Conservation (phyloP, 1,140 invertebrate species). For the Penaeus japonicus region DNA sequence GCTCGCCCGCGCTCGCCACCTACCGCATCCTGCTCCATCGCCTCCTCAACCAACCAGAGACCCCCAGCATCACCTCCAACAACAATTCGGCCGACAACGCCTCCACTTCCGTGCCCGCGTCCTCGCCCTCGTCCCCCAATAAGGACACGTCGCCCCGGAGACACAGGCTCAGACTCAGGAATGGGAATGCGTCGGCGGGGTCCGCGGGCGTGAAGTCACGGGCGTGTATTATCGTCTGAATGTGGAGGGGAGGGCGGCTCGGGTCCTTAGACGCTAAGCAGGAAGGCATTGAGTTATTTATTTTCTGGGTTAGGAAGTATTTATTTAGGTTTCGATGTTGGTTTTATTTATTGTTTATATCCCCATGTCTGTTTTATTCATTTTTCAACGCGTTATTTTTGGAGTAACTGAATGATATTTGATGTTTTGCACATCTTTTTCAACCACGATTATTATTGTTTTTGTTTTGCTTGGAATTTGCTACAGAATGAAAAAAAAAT, state of each 20-base stretch:
- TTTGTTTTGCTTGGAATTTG: no score
- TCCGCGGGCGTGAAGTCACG: not conserved
- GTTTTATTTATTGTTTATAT: no score
- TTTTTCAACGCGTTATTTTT: no score
- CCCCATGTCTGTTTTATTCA: no score
- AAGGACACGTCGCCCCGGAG: not conserved
- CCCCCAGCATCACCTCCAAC: not conserved
- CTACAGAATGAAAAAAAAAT: no score
- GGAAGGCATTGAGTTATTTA: no score
- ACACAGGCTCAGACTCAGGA: not conserved
- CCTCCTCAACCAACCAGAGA: slow-evolving; percentile 56
- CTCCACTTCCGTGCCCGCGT: not conserved
- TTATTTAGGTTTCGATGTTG: no score
- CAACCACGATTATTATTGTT: no score
- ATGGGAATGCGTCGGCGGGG: not conserved
- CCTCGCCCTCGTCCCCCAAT: not conserved
- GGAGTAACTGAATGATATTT: no score
- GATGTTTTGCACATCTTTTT: no score
- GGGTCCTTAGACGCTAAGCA: no score
- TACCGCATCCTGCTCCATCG: slow-evolving; percentile 71
- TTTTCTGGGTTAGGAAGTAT: no score
- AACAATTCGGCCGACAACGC: not conserved
- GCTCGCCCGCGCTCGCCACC: slow-evolving; percentile 69
- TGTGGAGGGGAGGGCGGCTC: not conserved
- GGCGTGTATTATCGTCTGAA: slow-evolving; percentile 18